Evolutionary conservation across 2,113 vertebrate species (phyloP).

Genomic region (human (Homo sapiens)): DNA sequence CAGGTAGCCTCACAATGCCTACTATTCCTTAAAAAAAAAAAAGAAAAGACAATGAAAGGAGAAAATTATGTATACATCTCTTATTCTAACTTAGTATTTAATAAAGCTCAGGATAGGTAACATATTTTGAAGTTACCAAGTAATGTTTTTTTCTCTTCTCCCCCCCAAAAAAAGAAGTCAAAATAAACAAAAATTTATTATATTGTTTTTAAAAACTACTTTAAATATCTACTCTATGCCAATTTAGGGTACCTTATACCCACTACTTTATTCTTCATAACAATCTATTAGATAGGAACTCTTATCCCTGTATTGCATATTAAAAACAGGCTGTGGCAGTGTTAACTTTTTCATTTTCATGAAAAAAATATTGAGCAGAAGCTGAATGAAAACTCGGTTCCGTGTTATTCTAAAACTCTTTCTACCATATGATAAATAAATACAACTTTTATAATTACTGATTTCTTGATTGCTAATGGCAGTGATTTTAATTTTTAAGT

Average conservation of each 20-base stretch:
- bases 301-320: background rate
- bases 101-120: background rate
- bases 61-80: background rate
- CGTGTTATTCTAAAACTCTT: conserved; percentile 23
- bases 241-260: background rate
- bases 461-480: background rate
- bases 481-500: conserved; percentile 26
- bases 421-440: background rate
- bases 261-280: background rate
- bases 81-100: background rate
- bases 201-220: background rate
- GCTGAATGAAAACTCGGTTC: background rate
- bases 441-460: background rate
- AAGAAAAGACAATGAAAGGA: background rate
- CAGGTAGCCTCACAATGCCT: background rate
- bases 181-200: background rate
- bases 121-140: background rate
- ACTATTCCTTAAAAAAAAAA: background rate
- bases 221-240: background rate
- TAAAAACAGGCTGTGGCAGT: background rate
- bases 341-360: conserved; percentile 39
- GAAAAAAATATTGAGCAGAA: background rate
- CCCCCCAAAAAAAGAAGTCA: background rate
- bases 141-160: background rate
- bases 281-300: background rate